Percentiles rank a stretch among this genome's conserved stretches.
Conservation (phyloP, 1,140 invertebrate species). For the Cydia strobilella region DNA sequence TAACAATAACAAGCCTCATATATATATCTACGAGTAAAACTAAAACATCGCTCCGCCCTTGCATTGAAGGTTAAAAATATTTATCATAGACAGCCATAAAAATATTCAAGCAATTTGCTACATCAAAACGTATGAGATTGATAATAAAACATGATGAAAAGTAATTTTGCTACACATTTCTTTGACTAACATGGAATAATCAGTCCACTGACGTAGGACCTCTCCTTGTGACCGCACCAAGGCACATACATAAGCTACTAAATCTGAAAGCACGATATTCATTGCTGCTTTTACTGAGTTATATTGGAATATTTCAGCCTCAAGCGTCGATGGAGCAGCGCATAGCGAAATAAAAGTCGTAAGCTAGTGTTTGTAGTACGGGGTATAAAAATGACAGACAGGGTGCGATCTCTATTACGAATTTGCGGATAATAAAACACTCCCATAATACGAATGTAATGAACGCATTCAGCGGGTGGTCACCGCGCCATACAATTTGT, state of each 20-base stretch:
- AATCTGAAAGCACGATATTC: background rate
- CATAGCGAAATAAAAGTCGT: background rate
- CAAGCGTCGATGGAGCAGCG: conserved; percentile 35
- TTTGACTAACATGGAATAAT: conserved; percentile 39
- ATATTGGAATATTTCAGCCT: conserved; percentile 14
- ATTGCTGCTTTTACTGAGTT: conserved; percentile 28
- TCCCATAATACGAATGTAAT: conserved; percentile 66
- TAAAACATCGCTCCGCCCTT: background rate
- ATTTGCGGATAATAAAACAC: conserved; percentile 67
- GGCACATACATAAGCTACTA: background rate
- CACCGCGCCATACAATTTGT: conserved; percentile 62
- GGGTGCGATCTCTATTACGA: conserved; percentile 66
- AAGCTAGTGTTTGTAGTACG: conserved; percentile 26
- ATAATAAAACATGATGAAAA: conserved; percentile 40
- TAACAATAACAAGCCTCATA: too few relatives aligned
- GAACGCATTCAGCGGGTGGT: conserved; percentile 75
- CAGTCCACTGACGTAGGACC: conserved; percentile 41
- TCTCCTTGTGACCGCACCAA: conserved; percentile 34
- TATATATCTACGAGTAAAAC: too few relatives aligned
- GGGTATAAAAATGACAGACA: conserved; percentile 47
- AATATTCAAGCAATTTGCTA: conserved; percentile 16
- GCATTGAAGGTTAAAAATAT: background rate
- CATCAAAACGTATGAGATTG: conserved; percentile 38
- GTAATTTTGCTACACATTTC: conserved; percentile 38
- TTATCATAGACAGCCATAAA: conserved; percentile 1